Conservation (phyloP, 2,797 vertebrate species). For the Crax fasciolata region DNA sequence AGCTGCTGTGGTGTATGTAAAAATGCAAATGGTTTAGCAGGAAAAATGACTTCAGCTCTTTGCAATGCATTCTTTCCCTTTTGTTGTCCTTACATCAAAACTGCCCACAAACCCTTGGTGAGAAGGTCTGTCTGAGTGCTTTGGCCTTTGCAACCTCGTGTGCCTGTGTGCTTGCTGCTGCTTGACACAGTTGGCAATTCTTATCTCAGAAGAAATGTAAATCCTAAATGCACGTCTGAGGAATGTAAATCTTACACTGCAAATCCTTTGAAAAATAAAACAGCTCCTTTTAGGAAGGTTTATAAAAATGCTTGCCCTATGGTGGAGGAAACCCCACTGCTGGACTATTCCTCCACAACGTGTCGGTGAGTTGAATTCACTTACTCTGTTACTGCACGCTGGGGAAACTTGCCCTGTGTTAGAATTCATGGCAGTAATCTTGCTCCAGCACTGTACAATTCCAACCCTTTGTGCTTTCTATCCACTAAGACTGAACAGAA, state of each 20-base stretch:
- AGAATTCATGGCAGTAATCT: background rate
- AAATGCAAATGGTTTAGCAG: background rate
- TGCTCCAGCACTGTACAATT: background rate
- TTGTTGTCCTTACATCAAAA: background rate
- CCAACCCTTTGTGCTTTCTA: background rate
- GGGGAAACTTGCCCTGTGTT: background rate
- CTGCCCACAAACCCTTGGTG: background rate
- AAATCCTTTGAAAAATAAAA: background rate
- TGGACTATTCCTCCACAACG: accelerated
- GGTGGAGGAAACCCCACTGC: background rate
- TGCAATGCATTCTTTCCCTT: background rate
- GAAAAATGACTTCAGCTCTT: background rate
- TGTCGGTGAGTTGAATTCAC: background rate
- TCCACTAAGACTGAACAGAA: background rate
- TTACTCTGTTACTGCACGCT: background rate
- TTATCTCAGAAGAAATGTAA: background rate
- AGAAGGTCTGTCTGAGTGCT: background rate
- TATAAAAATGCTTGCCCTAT: background rate
- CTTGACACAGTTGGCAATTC: background rate
- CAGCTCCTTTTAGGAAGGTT: background rate
- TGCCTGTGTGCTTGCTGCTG: background rate
- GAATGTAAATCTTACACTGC: background rate
- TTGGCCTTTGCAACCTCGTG: background rate
- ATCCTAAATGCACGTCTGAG: background rate
- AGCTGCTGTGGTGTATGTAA: background rate